These are phyloP conservation scores for Drosophila setifemur DNA, from an alignment of 1,140 invertebrate species.

Conservation along the genomic window DNA sequence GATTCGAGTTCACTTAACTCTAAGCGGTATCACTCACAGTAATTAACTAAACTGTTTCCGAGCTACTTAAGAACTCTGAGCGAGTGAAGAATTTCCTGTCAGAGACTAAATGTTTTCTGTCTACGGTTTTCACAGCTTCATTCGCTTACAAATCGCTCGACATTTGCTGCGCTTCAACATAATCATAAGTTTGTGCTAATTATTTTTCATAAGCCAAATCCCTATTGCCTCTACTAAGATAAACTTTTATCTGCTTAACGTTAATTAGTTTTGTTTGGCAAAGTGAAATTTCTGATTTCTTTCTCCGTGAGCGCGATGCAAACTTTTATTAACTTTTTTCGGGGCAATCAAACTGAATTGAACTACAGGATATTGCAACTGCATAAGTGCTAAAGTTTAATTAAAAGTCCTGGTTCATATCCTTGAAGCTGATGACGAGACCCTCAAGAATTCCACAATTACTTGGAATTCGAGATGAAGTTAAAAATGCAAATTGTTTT, in stretches of 20 bases:
- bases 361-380: conserved; percentile 66
- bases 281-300: conserved; percentile 78
- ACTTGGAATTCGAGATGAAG: conserved; percentile 72
- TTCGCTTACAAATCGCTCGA: conserved; percentile 72
- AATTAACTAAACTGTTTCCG: conserved; percentile 70
- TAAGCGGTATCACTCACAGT: not conserved
- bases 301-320: conserved; percentile 36
- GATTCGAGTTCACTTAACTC: conserved; percentile 63
- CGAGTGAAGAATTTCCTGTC: conserved; percentile 7
- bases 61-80: conserved; percentile 65
- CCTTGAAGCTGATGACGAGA: conserved; percentile 62
- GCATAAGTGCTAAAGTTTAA: conserved; percentile 80
- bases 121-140: conserved; percentile 69
- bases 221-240: conserved; percentile 2
- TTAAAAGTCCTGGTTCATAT: conserved; percentile 60
- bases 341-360: conserved; percentile 77
- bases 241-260: conserved; percentile 78
- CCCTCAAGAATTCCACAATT: conserved; percentile 49
- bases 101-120: conserved; percentile 70
- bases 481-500: conserved; percentile 82
- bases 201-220: conserved; percentile 74
- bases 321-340: conserved; percentile 72
- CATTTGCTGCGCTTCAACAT: conserved; percentile 54
- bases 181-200: conserved; percentile 80
- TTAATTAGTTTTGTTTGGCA: conserved; percentile 79